Conservation (phyloP, 2,113 vertebrate genomes). For the Lipotes vexillifer region DNA sequence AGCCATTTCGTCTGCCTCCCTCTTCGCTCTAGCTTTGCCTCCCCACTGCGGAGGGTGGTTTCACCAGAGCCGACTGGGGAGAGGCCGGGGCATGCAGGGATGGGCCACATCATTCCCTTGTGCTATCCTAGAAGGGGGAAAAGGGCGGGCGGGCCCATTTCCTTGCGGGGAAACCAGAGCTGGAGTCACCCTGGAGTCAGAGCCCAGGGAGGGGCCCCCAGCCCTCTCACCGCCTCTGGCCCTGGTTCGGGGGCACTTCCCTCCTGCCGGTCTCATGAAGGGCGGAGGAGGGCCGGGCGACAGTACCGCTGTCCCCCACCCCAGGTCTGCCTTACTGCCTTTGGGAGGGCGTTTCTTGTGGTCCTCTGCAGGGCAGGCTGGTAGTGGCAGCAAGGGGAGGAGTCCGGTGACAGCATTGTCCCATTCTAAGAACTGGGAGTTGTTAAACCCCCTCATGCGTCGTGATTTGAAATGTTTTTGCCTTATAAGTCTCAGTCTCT, state of each 20-base stretch:
- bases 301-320: not conserved
- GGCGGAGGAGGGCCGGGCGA: not conserved
- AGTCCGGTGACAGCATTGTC: too few species aligned
- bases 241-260: not conserved
- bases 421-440: not conserved
- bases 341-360: not conserved
- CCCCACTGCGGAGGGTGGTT: not conserved
- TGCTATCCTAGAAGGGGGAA: constrained; percentile 34
- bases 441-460: not conserved
- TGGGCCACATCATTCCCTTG: constrained; percentile 42
- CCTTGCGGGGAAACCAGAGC: constrained; percentile 15
- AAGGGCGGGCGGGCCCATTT: constrained; percentile 1
- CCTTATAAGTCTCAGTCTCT: not conserved
- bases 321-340: not conserved
- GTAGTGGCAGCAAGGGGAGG: not conserved
- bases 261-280: not conserved
- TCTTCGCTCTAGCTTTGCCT: not conserved
- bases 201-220: not conserved
- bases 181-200: constrained; percentile 36
- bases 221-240: not conserved
- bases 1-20: not conserved
- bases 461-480: not conserved
- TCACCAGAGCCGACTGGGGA: not conserved
- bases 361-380: not conserved
- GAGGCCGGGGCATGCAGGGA: not conserved